Conservation (phyloP, 2,113 vertebrate genomes). For the Procavia capensis region DNA sequence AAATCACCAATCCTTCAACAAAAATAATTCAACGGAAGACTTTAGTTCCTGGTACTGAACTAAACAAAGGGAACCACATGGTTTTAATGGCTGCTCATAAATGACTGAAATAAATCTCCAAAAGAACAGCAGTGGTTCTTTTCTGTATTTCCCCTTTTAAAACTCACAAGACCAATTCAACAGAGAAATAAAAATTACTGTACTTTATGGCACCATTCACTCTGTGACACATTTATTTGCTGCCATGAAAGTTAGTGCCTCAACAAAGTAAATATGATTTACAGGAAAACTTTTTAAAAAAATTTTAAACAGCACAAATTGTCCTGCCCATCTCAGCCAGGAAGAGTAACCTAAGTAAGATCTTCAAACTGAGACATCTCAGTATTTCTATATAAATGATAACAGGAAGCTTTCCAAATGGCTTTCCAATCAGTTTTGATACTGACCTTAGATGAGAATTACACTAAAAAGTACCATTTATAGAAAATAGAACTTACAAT, state of each 20-base stretch:
- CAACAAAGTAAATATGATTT: slow-evolving; percentile 74
- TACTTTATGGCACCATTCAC: slow-evolving; percentile 71
- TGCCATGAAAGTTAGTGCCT: slow-evolving; percentile 70
- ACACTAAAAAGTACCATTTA: slow-evolving; percentile 69
- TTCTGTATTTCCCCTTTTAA: slow-evolving; percentile 79
- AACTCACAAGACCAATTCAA: slow-evolving; percentile 71
- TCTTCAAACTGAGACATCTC: slow-evolving; percentile 68
- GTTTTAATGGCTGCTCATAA: slow-evolving; percentile 79
- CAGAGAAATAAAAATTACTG: slow-evolving; percentile 72
- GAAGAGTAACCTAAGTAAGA: slow-evolving; percentile 68
- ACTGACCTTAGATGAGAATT: slow-evolving; percentile 67
- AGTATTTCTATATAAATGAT: slow-evolving; percentile 69
- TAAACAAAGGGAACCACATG: slow-evolving; percentile 81
- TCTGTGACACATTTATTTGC: slow-evolving; percentile 77
- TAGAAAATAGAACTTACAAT: not conserved
- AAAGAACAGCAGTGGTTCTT: slow-evolving; percentile 63
- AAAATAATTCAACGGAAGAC: slow-evolving; percentile 78
- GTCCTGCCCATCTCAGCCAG: slow-evolving; percentile 59
- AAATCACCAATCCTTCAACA: slow-evolving; percentile 79
- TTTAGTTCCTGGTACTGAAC: slow-evolving; percentile 79
- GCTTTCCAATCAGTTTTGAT: slow-evolving; percentile 69
- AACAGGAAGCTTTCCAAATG: slow-evolving; percentile 71
- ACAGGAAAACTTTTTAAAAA: not conserved
- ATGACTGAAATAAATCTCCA: slow-evolving; percentile 78
- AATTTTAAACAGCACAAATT: slow-evolving; percentile 73